These are phyloP conservation scores for Cheilosia soror DNA, from an alignment of 2,888 invertebrate genomes.

Conservation along the genomic window DNA sequence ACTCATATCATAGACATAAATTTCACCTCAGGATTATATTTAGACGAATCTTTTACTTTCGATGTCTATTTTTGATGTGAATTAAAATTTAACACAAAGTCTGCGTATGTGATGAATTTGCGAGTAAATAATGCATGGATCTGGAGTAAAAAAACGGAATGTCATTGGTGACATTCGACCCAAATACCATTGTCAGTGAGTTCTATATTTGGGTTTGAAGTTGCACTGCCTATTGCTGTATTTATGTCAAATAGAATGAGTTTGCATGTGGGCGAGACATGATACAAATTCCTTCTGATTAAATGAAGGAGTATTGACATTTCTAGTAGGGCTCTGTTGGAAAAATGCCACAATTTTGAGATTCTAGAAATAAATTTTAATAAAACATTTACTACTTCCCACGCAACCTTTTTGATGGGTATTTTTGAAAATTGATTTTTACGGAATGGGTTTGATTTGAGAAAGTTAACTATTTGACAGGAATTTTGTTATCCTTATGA, in stretches of 20 bases:
- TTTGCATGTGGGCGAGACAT: background rate
- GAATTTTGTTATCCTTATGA: background rate
- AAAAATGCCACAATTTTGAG: background rate
- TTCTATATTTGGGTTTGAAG: constrained; percentile 1
- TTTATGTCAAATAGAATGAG: too few relatives aligned
- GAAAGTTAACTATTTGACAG: background rate
- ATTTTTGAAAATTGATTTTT: background rate
- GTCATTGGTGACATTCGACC: constrained; percentile 12
- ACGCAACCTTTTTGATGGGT: background rate
- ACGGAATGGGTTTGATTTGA: background rate
- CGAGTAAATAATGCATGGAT: background rate
- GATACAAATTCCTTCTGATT: background rate
- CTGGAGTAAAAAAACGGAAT: background rate
- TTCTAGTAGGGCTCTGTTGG: background rate
- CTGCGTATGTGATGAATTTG: background rate
- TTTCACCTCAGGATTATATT: constrained; percentile 31
- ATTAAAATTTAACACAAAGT: background rate
- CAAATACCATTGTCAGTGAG: constrained; percentile 5
- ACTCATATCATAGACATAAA: background rate
- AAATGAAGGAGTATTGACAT: background rate
- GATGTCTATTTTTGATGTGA: background rate
- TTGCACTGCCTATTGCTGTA: background rate
- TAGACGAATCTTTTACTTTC: constrained; percentile 12
- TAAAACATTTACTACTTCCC: too few relatives aligned
- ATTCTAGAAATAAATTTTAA: background rate